Conservation (phyloP, 2,113 vertebrate genomes). For the Phyllopteryx taeniolatus region DNA sequence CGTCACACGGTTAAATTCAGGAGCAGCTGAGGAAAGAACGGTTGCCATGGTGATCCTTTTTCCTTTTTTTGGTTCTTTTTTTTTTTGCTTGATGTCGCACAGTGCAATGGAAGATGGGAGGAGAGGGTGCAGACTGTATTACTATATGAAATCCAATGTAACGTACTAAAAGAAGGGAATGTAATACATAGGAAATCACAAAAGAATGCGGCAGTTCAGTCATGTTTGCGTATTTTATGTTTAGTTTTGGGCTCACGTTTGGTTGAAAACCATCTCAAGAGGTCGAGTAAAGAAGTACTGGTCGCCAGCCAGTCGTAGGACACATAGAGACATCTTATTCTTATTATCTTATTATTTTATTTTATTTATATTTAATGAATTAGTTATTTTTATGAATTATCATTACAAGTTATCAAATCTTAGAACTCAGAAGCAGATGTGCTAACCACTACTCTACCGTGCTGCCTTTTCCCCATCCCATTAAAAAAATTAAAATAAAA, state of each 20-base stretch:
- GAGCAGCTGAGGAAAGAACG: conserved; percentile 44
- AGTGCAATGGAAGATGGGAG: conserved; percentile 34
- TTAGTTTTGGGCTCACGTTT: not conserved
- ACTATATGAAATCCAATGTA: not conserved
- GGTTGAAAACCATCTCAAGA: not conserved
- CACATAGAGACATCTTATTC: too few relatives aligned
- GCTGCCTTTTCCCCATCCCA: too few relatives aligned
- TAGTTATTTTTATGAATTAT: too few relatives aligned
- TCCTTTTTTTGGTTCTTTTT: conserved; percentile 6
- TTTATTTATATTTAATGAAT: too few relatives aligned
- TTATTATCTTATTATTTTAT: too few relatives aligned
- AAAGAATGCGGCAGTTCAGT: not conserved
- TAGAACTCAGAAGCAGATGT: too few relatives aligned
- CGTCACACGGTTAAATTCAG: conserved; percentile 55
- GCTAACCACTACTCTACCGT: too few relatives aligned
- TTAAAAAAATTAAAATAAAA: too few relatives aligned
- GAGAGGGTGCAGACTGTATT: conserved; percentile 5
- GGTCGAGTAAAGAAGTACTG: too few relatives aligned
- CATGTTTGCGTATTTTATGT: not conserved
- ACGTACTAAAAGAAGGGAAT: not conserved
- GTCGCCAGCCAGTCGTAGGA: too few relatives aligned
- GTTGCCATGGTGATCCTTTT: conserved; percentile 53
- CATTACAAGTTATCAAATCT: too few relatives aligned
- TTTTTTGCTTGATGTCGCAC: conserved; percentile 52
- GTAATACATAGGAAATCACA: not conserved